phyloP scores from a whole-genome alignment of 2,888 invertebrate genomes.

The Agrochola litura region DNA sequence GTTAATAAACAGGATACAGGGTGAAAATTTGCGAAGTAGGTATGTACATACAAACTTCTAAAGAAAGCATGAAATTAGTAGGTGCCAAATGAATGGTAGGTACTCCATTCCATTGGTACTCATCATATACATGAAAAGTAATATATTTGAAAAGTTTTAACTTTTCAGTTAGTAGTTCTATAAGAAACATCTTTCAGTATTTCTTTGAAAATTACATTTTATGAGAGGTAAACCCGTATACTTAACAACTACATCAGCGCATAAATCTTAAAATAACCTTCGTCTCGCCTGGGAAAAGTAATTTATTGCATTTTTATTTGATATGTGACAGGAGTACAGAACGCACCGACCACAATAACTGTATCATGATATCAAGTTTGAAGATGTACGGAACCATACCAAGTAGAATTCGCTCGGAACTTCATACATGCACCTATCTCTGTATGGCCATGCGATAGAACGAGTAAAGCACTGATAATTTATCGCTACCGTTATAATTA shows the following conservation, averaged over 20 bases:
- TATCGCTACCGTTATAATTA: slow-evolving; percentile 78
- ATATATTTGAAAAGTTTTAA: too few relatives aligned
- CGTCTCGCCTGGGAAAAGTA: slow-evolving; percentile 26
- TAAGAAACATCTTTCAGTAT: neutral
- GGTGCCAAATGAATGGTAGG: neutral
- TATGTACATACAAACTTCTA: neutral
- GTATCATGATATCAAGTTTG: slow-evolving; percentile 63
- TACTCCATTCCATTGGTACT: too few relatives aligned
- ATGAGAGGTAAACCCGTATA: slow-evolving; percentile 9
- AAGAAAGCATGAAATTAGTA: neutral
- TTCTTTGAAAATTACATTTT: slow-evolving; percentile 2
- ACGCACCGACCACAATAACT: slow-evolving; percentile 56
- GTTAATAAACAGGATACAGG: neutral
- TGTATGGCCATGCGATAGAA: slow-evolving; percentile 61
- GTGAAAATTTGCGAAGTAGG: neutral
- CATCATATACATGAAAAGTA: too few relatives aligned
- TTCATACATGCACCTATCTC: slow-evolving; percentile 59
- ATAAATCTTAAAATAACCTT: slow-evolving; percentile 39
- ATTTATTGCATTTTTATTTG: slow-evolving; percentile 58
- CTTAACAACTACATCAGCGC: neutral
- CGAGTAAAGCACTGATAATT: slow-evolving; percentile 72
- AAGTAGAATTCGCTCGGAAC: slow-evolving; percentile 47
- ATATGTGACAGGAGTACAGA: slow-evolving; percentile 38
- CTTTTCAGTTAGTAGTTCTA: neutral
- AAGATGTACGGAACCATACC: slow-evolving; percentile 55